Evolutionary conservation across 2,888 invertebrate genomes (phyloP).

Genomic region (Eupithecia abbreviata): DNA sequence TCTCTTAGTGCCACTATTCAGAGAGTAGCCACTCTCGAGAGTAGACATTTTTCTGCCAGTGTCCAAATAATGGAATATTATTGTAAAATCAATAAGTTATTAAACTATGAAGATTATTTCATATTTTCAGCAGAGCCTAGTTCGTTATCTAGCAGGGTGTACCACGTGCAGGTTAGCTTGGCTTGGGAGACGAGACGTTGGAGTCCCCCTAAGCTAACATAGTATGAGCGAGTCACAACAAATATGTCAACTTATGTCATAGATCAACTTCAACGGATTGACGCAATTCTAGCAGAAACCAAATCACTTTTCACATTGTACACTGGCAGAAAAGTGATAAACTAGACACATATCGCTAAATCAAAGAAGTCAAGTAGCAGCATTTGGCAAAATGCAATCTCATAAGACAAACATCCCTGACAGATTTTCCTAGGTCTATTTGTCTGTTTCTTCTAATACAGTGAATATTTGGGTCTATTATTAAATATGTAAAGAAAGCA

Average conservation of each 20-base stretch:
- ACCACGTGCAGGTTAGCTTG: too few species aligned
- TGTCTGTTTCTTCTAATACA: background rate
- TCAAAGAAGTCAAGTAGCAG: too few species aligned
- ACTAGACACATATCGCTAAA: too few species aligned
- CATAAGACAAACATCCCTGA: background rate
- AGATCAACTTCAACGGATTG: background rate
- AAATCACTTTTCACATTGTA: background rate
- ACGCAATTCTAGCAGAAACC: background rate
- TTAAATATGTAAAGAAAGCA: conserved; percentile 27
- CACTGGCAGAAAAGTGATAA: too few species aligned
- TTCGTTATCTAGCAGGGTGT: too few species aligned
- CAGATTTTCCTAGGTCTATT: background rate
- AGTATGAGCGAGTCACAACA: background rate
- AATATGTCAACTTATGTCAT: background rate
- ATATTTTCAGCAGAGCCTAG: too few species aligned
- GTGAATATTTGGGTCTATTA: background rate
- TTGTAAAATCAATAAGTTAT: too few species aligned
- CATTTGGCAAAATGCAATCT: background rate
- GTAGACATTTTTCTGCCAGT: too few species aligned
- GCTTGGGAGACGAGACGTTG: too few species aligned
- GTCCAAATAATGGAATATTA: too few species aligned
- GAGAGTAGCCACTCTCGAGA: background rate
- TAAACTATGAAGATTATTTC: too few species aligned
- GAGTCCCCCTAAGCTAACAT: background rate
- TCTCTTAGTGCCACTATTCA: background rate